Conservation (phyloP, 2,797 vertebrate genomes). For the Mus minutoides region DNA sequence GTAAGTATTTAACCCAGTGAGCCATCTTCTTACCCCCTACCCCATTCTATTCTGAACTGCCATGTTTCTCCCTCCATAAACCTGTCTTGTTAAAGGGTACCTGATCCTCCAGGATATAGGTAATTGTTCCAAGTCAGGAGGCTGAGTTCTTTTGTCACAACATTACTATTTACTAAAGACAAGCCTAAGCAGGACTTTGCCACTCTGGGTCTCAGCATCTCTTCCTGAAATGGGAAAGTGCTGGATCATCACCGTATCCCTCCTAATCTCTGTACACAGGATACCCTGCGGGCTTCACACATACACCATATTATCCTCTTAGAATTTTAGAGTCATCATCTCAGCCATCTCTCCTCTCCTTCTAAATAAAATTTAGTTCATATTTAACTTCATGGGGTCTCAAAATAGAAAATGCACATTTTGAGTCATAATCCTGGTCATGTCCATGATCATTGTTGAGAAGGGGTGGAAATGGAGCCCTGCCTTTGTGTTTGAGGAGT, state of each 20-base stretch:
- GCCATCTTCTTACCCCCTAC: neutral
- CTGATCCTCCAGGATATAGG: neutral
- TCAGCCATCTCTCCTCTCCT: neutral
- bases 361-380: slow-evolving; percentile 21
- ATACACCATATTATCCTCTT: neutral
- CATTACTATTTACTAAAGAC: neutral
- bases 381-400: neutral
- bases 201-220: neutral
- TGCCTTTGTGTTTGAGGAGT: neutral
- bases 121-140: neutral
- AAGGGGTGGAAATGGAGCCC: neutral
- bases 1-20: neutral
- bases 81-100: neutral
- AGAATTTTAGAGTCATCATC: neutral
- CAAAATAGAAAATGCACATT: neutral
- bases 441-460: neutral
- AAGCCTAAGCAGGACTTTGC: neutral
- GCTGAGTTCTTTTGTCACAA: neutral
- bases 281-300: neutral
- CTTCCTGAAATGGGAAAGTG: neutral
- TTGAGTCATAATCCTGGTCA: neutral
- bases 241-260: neutral
- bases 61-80: neutral
- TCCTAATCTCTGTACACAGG: neutral
- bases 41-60: neutral